These are phyloP conservation scores for Melinaea menophilus DNA, from an alignment of 2,888 invertebrate genomes.

Conservation along the genomic window DNA sequence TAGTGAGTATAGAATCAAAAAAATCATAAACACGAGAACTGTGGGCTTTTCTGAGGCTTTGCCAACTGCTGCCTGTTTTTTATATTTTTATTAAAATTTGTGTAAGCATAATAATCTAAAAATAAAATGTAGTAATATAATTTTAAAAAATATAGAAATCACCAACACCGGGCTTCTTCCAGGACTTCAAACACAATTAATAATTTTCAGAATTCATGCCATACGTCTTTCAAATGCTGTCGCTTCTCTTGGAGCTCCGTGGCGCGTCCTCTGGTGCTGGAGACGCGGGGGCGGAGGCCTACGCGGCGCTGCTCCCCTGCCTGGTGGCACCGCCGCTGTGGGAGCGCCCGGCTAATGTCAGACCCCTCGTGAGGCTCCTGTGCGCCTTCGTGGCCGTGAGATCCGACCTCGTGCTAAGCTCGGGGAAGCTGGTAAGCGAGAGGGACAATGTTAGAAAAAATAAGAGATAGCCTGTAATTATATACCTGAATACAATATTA, in stretches of 20 bases:
- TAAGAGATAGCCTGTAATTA: neutral
- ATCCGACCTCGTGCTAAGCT: slow-evolving; percentile 59
- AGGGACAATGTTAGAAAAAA: no score
- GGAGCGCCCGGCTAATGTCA: slow-evolving; percentile 95
- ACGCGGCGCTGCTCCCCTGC: slow-evolving; percentile 93
- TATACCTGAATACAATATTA: neutral
- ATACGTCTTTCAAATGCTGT: slow-evolving; percentile 98
- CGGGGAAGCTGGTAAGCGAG: slow-evolving; percentile 82
- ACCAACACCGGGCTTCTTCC: no score
- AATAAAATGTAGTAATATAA: no score
- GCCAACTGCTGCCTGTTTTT: no score
- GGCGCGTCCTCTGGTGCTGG: slow-evolving; percentile 50
- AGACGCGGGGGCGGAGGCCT: slow-evolving; percentile 83
- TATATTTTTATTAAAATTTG: no score
- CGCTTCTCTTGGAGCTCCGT: slow-evolving; percentile 90
- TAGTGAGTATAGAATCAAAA: neutral
- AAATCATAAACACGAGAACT: neutral
- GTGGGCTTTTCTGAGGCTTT: no score
- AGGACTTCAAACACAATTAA: neutral
- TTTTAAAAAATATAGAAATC: no score
- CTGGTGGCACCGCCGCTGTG: slow-evolving; percentile 93
- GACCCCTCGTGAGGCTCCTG: slow-evolving; percentile 94
- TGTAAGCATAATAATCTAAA: no score
- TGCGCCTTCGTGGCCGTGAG: slow-evolving; percentile 86
- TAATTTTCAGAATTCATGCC: slow-evolving; percentile 92